Evolutionary conservation across 1,140 invertebrate genomes (phyloP).

Genomic region (Zaprionus ghesquierei): DNA sequence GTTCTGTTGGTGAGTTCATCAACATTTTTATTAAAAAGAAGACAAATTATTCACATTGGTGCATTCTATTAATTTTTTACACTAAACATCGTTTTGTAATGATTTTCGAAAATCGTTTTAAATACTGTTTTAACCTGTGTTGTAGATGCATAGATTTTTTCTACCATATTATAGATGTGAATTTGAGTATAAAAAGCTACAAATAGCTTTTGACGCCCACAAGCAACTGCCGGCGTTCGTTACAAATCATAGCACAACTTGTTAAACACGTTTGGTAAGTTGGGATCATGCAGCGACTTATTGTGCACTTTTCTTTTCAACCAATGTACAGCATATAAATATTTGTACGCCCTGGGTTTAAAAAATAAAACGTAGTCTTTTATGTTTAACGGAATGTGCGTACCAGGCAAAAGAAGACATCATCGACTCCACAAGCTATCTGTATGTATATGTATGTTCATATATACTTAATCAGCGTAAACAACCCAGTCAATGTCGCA

Average conservation of each 20-base stretch:
- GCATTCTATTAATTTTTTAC: neutral
- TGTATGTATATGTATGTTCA: no score
- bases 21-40: slow-evolving; percentile 6
- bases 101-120: neutral
- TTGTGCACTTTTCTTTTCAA: slow-evolving; percentile 14
- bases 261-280: slow-evolving; percentile 62
- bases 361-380: no score
- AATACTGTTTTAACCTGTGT: neutral
- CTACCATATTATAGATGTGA: neutral
- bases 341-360: no score
- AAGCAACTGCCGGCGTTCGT: slow-evolving; percentile 16
- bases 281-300: slow-evolving; percentile 17
- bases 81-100: neutral
- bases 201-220: slow-evolving; percentile 46
- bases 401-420: no score
- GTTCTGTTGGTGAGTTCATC: slow-evolving; percentile 7
- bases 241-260: slow-evolving; percentile 51
- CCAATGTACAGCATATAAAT: neutral
- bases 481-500: no score
- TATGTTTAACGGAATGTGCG: no score
- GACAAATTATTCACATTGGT: neutral
- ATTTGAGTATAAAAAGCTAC: slow-evolving; percentile 10
- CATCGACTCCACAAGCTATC: no score
- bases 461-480: no score
- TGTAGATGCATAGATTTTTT: neutral